Base-by-base conservation (phyloP, 2,888 invertebrate species). In the Chymomyza amoena region DNA sequence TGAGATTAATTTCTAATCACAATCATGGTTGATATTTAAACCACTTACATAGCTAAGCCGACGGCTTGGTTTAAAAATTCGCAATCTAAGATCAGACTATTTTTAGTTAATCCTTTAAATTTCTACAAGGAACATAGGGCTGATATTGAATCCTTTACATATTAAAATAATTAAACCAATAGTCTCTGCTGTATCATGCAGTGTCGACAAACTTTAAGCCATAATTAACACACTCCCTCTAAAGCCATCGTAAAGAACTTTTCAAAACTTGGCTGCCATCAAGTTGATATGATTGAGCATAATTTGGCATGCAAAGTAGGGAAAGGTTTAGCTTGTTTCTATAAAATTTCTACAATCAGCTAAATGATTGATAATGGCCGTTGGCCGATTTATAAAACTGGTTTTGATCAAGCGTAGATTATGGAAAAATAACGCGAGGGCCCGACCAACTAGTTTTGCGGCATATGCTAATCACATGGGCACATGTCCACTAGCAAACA, bases 401-500 rank as follows among this genome's bases (percentile, higher is more conserved):
- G 78, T 73, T 77, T 80, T 54, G 9, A 54, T 54, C 54, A 54
- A 54, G 9, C 54, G 18, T 54, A 20, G 16, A 54, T 54, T 45
- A 1, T 45, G 13, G 13, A 45, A 45, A 45, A 6, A 10, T 3
- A 45, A 1, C 9, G 6, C 36, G 36, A 36, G 36, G 36, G 36
- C 36, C 36, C 36, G 10, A 45, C 54, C 54, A 54, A 52, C 52
- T 52, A n/a, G 52, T 18, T 45, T 52, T 57, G 32, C 18, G 54
- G 28, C 28, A 6, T 61, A 50, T 32, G 16, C 18, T 16, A 18
- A 52, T 64, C 68, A 84, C 84, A 81, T 81, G 76, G 80, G 63
- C 75, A 57, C 64, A 36, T 25, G 25, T n/a, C 25, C 2, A 25
- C 25, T 2, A 4, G 25, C 39, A 45, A 45, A 10, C 39, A 45